phyloP scores from a whole-genome alignment of 2,113 vertebrate species.

The Thalassarche chlororhynchos region DNA sequence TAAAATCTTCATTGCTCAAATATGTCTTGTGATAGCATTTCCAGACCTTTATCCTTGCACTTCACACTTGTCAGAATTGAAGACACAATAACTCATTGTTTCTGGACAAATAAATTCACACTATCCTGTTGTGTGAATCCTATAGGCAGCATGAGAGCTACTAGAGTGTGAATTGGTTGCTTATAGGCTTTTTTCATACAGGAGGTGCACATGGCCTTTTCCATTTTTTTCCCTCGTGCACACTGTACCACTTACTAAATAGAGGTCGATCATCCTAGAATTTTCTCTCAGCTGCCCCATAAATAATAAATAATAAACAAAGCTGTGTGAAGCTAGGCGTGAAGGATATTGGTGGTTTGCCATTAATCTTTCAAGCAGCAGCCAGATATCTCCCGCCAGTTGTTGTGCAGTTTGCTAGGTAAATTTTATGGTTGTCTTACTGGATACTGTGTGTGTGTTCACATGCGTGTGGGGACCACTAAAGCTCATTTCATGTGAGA shows the following conservation, averaged over 20 bases:
- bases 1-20: not conserved
- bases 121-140: not conserved
- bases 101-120: not conserved
- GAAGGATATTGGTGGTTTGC: slow-evolving; percentile 29
- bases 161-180: not conserved
- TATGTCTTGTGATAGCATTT: not conserved
- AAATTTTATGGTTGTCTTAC: not conserved
- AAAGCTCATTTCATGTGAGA: not conserved
- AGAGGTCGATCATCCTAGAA: not conserved
- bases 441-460: not conserved
- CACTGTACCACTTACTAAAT: not conserved
- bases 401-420: not conserved
- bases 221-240: not conserved
- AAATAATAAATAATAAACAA: slow-evolving; percentile 51
- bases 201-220: not conserved
- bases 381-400: not conserved
- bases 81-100: not conserved
- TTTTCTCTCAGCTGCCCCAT: not conserved
- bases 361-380: slow-evolving; percentile 27
- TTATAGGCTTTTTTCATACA: not conserved
- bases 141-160: not conserved
- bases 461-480: not conserved
- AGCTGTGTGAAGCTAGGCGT: slow-evolving; percentile 29
- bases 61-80: not conserved
- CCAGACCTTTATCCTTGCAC: not conserved